Evolutionary conservation across 2,113 vertebrate species (phyloP).

Genomic region (Microcebus tavaratra): DNA sequence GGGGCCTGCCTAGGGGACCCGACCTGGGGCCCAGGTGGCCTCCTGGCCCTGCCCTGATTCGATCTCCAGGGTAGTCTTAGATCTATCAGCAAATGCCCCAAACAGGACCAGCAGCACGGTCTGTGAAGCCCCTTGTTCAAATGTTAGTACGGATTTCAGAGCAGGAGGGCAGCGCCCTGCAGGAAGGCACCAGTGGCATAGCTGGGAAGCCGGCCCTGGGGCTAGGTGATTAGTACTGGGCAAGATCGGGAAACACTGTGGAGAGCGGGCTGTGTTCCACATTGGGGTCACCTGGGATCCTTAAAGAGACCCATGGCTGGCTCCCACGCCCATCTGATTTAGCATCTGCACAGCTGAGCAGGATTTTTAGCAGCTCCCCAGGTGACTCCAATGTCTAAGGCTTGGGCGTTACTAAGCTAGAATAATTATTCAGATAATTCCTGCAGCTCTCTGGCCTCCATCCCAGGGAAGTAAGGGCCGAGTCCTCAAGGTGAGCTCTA

Average conservation of each 20-base stretch:
- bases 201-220: neutral
- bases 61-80: too few species aligned
- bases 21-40: neutral
- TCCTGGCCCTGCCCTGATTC: fast-evolving
- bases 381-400: neutral
- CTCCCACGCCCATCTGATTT: neutral
- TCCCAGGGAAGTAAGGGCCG: neutral
- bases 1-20: neutral
- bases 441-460: too few species aligned
- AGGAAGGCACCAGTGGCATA: fast-evolving
- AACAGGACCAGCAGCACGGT: neutral
- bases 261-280: neutral
- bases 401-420: neutral
- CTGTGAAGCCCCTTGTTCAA: neutral
- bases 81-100: neutral
- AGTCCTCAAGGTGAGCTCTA: neutral
- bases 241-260: fast-evolving
- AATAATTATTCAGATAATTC: neutral
- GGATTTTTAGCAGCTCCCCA: neutral
- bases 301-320: fast-evolving
- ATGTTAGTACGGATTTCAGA: neutral
- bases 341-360: neutral
- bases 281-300: neutral
- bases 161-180: neutral
- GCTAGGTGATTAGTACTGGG: neutral